Percentiles rank a stretch among this genome's conserved stretches.
Evolutionary conservation across 2,113 vertebrate species (phyloP).

Genomic region (rabbit (Oryctolagus cuniculus)): mOryCun1.1 NC_091432.1:151200501-151201000

Average conservation of each 20-base stretch:
- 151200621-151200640: not conserved
- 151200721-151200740: not conserved
- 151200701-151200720: not conserved
- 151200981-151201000: not conserved
- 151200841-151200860: not conserved
- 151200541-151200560: not conserved
- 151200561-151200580: not conserved
- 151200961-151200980: not conserved
- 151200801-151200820: not conserved
- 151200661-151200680: not conserved
- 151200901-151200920: not conserved
- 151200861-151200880: not conserved
- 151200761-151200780: not conserved
- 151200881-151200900: not conserved
- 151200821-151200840: not conserved
- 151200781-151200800: not conserved
- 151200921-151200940: not conserved
- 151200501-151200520: not conserved
- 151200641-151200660: not conserved
- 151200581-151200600: not conserved
- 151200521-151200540: not conserved
- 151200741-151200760: not conserved
- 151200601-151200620: not conserved
- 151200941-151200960: not conserved
- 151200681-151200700: not conserved